phyloP scores from a whole-genome alignment of 2,888 invertebrate species.

The Muscina levida region DNA sequence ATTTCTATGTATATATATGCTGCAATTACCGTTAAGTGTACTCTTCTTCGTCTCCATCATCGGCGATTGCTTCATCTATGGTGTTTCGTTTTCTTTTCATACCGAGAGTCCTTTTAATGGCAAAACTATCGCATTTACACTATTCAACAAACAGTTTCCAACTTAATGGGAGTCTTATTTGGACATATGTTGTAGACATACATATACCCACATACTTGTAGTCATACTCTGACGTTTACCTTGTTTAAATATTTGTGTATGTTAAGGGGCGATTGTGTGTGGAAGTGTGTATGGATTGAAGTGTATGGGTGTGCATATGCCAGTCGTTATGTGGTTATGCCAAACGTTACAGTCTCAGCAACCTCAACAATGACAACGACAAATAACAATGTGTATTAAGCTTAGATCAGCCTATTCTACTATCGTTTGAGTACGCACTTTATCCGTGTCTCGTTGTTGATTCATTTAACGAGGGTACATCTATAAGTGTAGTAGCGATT shows the following conservation, averaged over 20 bases:
- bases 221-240: background rate
- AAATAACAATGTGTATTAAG: constrained; percentile 41
- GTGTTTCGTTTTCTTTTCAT: background rate
- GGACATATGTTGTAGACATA: constrained; percentile 13
- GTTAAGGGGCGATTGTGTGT: background rate
- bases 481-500: too few relatives aligned
- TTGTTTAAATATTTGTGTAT: constrained; percentile 12
- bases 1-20: background rate
- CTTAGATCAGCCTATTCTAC: constrained; percentile 36
- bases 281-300: background rate
- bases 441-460: constrained; percentile 8
- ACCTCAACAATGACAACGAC: constrained; percentile 32
- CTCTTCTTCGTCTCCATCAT: background rate
- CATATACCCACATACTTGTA: background rate
- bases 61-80: background rate
- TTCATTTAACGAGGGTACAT: background rate
- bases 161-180: constrained; percentile 31
- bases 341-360: constrained; percentile 27
- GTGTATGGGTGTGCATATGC: background rate
- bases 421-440: constrained; percentile 27
- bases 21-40: constrained; percentile 16
- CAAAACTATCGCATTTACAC: constrained; percentile 32
- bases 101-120: constrained; percentile 9
- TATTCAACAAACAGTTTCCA: constrained; percentile 25
- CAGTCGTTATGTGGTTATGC: constrained; percentile 31